Evolutionary conservation across 2,888 invertebrate species (phyloP), one percentile per base, ranked within the genome.

Genomic region (Therioaphis trifolii): DNA sequence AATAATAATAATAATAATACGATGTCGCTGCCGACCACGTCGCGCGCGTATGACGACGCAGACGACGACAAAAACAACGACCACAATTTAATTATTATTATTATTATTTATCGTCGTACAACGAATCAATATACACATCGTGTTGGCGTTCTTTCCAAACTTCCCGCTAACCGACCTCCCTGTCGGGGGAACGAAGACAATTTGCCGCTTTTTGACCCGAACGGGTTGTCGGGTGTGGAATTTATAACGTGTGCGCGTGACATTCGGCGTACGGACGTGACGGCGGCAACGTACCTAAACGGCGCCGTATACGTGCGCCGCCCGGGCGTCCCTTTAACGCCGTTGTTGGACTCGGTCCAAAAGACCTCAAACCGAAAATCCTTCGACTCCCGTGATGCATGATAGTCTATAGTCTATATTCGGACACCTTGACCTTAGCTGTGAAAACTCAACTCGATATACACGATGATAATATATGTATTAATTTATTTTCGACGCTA

Each of bases 351-450:
- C 1, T 18, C 7, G 18, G 40, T 79, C 69, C 79, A 79, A 79
- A 27, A 63, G 58, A 76, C 76, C 76, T 76, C 76, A 46, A 63
- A 29, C 46, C 46, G 76, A 61, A 61, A 76, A 46, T 76, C 63
- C 12, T 63, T 63, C 61, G 58, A n/a, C 46, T 43, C 43, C 11
- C 75, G 58, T 46, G 75, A 35, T 18, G 40, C 15, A 14, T 27
- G 11, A 11, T 24, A 24, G 3, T 14, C 2, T 27, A 12, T 1
- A 27, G 55, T 79, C 69, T 79, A 79, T 79, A 79, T 79, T 79
- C 79, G 79, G 69, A 79, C 58, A 69, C 69, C 79, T 79, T 69
- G 79, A 79, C 79, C 79, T 79, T 79, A 79, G 69, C 69, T 79
- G 52, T 69, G 79, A 71, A 79, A 71, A 79, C 43, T 71, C 43